Conservation (phyloP, 2,113 vertebrate genomes). For the Rattus norvegicus region DNA sequence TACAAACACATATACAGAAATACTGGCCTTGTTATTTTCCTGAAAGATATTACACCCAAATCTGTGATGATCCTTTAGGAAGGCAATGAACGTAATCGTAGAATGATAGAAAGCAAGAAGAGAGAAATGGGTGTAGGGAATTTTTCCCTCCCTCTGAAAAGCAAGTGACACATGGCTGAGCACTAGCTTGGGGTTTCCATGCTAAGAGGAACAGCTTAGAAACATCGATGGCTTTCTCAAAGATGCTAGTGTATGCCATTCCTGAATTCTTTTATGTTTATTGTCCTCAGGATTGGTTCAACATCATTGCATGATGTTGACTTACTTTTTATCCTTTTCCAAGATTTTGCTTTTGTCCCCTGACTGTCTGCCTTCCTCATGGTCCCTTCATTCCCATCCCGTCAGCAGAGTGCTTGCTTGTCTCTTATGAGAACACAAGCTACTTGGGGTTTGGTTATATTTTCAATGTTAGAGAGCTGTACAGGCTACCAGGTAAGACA, state of each 20-base stretch:
- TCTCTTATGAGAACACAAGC: background rate
- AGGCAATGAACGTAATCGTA: background rate
- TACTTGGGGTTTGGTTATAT: background rate
- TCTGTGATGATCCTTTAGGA: background rate
- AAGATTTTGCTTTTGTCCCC: background rate
- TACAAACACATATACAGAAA: background rate
- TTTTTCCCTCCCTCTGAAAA: background rate
- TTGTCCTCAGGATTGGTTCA: too few species aligned
- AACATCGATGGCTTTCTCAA: background rate
- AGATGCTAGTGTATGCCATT: background rate
- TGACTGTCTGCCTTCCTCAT: background rate
- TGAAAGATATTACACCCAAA: background rate
- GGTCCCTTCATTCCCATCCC: background rate
- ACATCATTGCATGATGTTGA: background rate
- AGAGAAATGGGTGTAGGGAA: background rate
- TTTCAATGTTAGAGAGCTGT: background rate
- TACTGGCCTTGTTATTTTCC: background rate
- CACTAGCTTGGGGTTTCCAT: background rate
- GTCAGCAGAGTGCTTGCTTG: background rate
- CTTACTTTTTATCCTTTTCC: background rate
- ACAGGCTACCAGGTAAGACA: background rate
- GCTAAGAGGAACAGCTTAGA: background rate
- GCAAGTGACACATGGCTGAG: background rate
- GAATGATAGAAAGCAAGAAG: background rate
- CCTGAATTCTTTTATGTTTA: background rate